Percentiles rank a stretch among this genome's conserved stretches.
Conservation (phyloP, 2,888 invertebrate genomes). For the Agrotis segetum region DNA sequence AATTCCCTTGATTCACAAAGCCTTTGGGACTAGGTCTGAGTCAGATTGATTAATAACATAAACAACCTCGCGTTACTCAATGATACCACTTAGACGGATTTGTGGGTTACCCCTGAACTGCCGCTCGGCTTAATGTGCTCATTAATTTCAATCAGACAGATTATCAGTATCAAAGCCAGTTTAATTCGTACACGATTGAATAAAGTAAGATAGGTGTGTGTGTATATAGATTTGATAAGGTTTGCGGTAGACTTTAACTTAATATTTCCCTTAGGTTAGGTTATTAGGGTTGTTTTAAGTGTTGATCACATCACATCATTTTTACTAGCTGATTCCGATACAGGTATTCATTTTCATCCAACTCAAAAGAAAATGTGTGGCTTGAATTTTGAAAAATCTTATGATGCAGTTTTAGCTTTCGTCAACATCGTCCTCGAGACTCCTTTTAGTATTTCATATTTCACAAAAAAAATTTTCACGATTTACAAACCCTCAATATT, state of each 20-base stretch:
- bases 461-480: too few species aligned
- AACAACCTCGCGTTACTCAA: slow-evolving; percentile 21
- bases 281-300: neutral
- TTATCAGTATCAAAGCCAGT: slow-evolving; percentile 16
- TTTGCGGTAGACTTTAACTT: neutral
- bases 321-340: too few species aligned
- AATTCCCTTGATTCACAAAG: neutral
- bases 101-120: slow-evolving; percentile 23
- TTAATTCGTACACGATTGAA: slow-evolving; percentile 16
- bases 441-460: too few species aligned
- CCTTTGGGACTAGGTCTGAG: neutral
- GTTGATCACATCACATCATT: too few species aligned
- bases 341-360: too few species aligned
- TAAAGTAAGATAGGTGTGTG: neutral
- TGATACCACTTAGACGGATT: slow-evolving; percentile 31
- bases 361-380: too few species aligned
- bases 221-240: neutral
- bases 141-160: slow-evolving; percentile 46
- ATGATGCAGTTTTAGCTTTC: too few species aligned
- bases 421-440: too few species aligned
- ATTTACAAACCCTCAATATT: too few species aligned
- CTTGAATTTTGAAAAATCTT: too few species aligned
- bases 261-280: too few species aligned
- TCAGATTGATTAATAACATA: slow-evolving; percentile 33
- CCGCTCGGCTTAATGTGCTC: slow-evolving; percentile 19